These are phyloP conservation scores for Forbesichthys agassizii DNA, from an alignment of 2,113 vertebrate species.

Conservation along the genomic window DNA sequence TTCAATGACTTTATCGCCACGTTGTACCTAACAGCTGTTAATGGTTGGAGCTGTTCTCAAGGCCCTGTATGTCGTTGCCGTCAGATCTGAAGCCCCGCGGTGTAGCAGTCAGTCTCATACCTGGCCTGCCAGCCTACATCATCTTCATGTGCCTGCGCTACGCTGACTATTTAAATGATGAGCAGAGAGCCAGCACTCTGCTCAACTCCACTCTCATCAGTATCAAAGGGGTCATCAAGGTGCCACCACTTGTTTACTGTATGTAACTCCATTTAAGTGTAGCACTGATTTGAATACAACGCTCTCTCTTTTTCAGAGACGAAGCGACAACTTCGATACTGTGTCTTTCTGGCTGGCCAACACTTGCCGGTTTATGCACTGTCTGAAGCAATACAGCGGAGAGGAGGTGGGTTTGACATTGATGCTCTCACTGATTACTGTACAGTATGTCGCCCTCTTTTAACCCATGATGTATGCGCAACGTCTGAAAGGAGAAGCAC, in stretches of 20 bases:
- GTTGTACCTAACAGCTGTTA: not conserved
- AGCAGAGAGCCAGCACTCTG: constrained; percentile 87
- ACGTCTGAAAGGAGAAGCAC: constrained; percentile 70
- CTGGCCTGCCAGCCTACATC: constrained; percentile 93
- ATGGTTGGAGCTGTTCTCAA: not conserved
- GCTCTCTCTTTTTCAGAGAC: constrained; percentile 77
- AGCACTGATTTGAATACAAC: not conserved
- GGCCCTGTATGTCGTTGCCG: not conserved
- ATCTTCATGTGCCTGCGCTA: constrained; percentile 97
- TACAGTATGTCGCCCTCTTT: not conserved
- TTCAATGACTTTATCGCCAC: not conserved
- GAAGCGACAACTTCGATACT: constrained; percentile 87
- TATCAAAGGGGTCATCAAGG: constrained; percentile 96
- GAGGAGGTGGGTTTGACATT: constrained; percentile 81
- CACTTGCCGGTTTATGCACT: constrained; percentile 90
- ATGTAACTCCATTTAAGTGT: not conserved
- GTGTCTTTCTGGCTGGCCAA: constrained; percentile 98
- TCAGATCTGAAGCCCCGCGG: constrained; percentile 92
- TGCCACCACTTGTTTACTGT: constrained; percentile 38
- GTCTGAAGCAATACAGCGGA: constrained; percentile 95
- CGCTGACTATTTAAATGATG: constrained; percentile 90
- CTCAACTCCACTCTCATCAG: constrained; percentile 91
- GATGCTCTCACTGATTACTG: not conserved
- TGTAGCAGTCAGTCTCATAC: constrained; percentile 88
- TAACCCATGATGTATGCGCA: not conserved